These are phyloP conservation scores for Sylvilagus floridanus DNA, from an alignment of 2,797 vertebrate species.

Conservation along the genomic window DNA sequence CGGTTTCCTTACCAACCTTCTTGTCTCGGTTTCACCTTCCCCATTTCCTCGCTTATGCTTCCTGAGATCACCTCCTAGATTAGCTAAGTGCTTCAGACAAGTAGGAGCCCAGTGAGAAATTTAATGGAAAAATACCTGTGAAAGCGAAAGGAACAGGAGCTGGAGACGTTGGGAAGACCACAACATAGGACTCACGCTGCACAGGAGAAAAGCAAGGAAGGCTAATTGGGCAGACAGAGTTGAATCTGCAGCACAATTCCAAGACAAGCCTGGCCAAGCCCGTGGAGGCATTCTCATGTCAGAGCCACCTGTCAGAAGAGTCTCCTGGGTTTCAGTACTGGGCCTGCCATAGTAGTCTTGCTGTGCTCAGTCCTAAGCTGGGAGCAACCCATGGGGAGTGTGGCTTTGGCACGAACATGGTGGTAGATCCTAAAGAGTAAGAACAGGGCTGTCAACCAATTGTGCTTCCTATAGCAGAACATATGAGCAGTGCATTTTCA, in stretches of 20 bases:
- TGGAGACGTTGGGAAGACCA: background rate
- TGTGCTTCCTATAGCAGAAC: background rate
- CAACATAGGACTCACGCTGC: background rate
- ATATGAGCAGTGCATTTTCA: background rate
- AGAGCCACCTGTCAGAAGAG: background rate
- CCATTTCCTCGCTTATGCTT: background rate
- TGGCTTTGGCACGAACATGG: background rate
- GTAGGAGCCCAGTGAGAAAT: background rate
- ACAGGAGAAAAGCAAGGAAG: background rate
- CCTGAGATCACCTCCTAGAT: background rate
- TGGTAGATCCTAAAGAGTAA: background rate
- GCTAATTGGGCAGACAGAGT: background rate
- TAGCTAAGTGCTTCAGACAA: background rate
- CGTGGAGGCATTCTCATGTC: background rate
- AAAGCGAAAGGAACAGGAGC: background rate
- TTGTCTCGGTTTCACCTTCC: background rate
- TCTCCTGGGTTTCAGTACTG: background rate
- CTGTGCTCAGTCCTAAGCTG: background rate
- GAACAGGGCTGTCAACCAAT: background rate
- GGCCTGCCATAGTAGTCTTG: background rate
- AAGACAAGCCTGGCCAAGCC: background rate
- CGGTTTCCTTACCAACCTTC: background rate
- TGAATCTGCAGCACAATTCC: background rate
- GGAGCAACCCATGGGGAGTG: background rate
- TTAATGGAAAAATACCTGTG: background rate